A percentile compares a stretch with the other conserved stretches of the same genome.
phyloP scores from a whole-genome alignment of 2,888 invertebrate species.

The Pyrrhosoma nymphula region DNA sequence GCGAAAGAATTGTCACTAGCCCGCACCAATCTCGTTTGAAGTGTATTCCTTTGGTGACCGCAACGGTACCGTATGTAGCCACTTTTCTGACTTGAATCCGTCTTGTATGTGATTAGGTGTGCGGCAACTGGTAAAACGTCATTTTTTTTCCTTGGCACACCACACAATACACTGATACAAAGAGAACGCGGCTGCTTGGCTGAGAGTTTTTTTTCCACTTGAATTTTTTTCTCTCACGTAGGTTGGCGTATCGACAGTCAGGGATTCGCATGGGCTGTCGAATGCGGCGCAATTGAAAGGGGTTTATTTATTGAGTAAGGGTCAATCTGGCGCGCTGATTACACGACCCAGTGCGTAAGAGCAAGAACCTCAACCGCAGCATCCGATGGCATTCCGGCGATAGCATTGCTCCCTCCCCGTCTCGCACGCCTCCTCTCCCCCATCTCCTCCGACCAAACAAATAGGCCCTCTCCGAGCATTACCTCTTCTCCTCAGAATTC shows the following conservation, averaged over 20 bases:
- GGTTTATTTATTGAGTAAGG: neutral
- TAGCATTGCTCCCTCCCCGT: slow-evolving; percentile 4
- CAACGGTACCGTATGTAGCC: neutral
- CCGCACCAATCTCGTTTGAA: neutral
- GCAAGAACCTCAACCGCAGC: slow-evolving; percentile 35
- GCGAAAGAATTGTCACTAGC: neutral
- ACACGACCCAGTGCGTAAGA: slow-evolving; percentile 36
- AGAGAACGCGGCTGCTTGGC: neutral
- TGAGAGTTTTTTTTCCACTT: neutral
- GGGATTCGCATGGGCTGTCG: neutral
- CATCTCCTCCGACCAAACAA: neutral
- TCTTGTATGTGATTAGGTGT: neutral
- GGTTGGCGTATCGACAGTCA: neutral
- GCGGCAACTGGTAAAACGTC: neutral
- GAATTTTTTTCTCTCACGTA: neutral
- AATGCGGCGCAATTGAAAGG: neutral
- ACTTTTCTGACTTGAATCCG: neutral
- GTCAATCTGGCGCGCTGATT: slow-evolving; percentile 26
- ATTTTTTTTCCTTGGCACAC: neutral
- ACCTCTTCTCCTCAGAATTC: neutral
- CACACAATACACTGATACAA: neutral
- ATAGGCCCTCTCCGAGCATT: neutral
- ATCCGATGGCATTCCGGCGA: slow-evolving; percentile 36
- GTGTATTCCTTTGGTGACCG: slow-evolving; percentile 1
- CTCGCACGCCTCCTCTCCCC: neutral